A percentile compares a stretch with the other conserved stretches of the same genome.
These are phyloP conservation scores for Perizoma flavofasciatum DNA, from an alignment of 2,888 invertebrate species.

Conservation along the genomic window DNA sequence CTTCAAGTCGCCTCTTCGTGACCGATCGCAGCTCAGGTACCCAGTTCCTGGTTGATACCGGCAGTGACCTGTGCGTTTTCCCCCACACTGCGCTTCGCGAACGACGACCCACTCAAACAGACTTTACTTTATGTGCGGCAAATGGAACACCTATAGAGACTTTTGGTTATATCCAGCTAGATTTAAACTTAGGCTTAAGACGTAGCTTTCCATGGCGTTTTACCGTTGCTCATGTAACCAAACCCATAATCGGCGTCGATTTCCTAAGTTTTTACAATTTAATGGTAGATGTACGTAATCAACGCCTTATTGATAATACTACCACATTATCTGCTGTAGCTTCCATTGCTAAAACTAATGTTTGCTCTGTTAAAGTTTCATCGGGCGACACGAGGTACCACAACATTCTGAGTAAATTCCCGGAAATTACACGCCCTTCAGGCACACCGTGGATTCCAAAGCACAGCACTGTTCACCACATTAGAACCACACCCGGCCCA, in stretches of 20 bases:
- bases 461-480: conserved; percentile 24
- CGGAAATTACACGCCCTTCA: conserved; percentile 23
- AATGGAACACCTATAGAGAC: background rate
- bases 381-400: conserved; percentile 14
- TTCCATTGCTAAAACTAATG: background rate
- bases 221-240: conserved; percentile 10
- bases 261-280: conserved; percentile 8
- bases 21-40: background rate
- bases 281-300: conserved; percentile 4
- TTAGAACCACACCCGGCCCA: conserved; percentile 26
- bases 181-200: conserved; percentile 5
- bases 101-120: background rate
- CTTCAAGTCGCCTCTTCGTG: background rate
- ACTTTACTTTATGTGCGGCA: background rate
- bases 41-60: background rate
- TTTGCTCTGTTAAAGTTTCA: background rate
- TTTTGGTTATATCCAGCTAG: background rate
- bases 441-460: conserved; percentile 8
- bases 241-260: conserved; percentile 10
- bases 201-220: conserved; percentile 11
- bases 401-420: conserved; percentile 9
- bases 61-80: conserved; percentile 2
- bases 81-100: background rate
- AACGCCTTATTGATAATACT: conserved; percentile 1
- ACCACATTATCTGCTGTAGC: background rate